Evolutionary conservation across 2,888 invertebrate species (phyloP).

Genomic region (Belgica antarctica): DNA sequence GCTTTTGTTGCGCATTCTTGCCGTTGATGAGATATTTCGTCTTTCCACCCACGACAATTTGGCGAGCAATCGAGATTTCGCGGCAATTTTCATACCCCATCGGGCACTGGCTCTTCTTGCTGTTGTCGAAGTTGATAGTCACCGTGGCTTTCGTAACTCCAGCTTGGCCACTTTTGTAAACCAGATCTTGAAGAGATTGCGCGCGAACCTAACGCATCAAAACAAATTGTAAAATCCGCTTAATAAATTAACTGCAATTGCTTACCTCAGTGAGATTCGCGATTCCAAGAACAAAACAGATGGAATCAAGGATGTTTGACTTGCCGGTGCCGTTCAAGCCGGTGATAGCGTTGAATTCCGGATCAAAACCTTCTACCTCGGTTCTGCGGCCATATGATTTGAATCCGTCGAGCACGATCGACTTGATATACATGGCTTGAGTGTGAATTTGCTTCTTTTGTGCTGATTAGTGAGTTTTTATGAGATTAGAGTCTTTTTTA

Average conservation of each 20-base stretch:
- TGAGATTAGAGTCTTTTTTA: too few relatives aligned
- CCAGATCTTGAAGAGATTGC: constrained; percentile 85
- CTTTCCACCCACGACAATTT: constrained; percentile 73
- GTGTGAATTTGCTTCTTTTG: too few relatives aligned
- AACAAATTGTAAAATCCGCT: constrained; percentile 45
- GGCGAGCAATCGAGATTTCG: constrained; percentile 90
- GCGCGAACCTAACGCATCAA: constrained; percentile 92
- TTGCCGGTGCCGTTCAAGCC: constrained; percentile 95
- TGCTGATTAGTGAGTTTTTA: too few relatives aligned
- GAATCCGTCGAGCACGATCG: constrained; percentile 91
- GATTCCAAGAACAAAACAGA: constrained; percentile 96
- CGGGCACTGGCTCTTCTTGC: constrained; percentile 75
- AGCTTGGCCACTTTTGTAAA: constrained; percentile 97
- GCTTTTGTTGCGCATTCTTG: constrained; percentile 80
- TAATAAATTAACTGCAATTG: constrained; percentile 46
- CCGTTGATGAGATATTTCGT: constrained; percentile 95
- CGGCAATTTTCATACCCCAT: constrained; percentile 86
- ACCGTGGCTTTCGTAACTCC: constrained; percentile 95
- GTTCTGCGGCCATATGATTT: constrained; percentile 95
- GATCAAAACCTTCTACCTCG: constrained; percentile 89
- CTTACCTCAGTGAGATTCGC: constrained; percentile 85
- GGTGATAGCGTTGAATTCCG: constrained; percentile 95
- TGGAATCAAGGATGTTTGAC: constrained; percentile 94
- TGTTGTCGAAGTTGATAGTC: constrained; percentile 92
- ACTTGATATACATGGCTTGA: constrained; percentile 84